Percentiles rank a stretch among this genome's conserved stretches.
Conservation (phyloP, 2,113 vertebrate genomes). For the mouse (Mus musculus) region DNA sequence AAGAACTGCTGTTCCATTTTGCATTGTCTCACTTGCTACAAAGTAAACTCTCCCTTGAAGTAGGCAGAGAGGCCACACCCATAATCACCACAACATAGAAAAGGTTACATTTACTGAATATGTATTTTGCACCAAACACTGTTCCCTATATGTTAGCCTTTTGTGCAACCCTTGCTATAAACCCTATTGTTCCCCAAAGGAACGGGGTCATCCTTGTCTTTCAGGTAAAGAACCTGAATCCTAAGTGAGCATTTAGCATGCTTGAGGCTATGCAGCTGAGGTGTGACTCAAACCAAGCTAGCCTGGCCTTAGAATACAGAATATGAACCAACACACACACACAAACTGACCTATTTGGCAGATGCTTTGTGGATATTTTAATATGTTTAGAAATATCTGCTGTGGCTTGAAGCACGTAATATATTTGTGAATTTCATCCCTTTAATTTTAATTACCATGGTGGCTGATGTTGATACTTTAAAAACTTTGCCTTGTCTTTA, state of each 20-base stretch:
- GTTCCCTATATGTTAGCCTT: not conserved
- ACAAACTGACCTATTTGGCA: not conserved
- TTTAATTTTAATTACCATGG: not conserved
- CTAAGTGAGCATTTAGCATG: not conserved
- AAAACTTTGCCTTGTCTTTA: conserved; percentile 9
- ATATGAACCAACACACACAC: not conserved
- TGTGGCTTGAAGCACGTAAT: not conserved
- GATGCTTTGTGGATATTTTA: not conserved
- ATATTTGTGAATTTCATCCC: not conserved
- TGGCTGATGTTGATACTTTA: not conserved
- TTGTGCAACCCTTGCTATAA: not conserved
- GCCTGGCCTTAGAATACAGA: not conserved
- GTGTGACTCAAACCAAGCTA: not conserved
- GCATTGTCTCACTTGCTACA: not conserved
- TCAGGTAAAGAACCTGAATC: not conserved
- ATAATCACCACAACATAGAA: not conserved
- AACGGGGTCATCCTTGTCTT: not conserved
- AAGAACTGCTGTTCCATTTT: not conserved
- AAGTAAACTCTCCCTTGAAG: not conserved
- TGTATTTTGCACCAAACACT: not conserved
- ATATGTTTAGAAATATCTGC: not conserved
- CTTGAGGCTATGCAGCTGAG: not conserved
- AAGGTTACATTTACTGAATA: not conserved
- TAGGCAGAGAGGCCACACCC: not conserved
- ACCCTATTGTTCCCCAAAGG: not conserved